Evolutionary conservation across 2,797 vertebrate genomes (phyloP).

Genomic region (Channa striata): DNA sequence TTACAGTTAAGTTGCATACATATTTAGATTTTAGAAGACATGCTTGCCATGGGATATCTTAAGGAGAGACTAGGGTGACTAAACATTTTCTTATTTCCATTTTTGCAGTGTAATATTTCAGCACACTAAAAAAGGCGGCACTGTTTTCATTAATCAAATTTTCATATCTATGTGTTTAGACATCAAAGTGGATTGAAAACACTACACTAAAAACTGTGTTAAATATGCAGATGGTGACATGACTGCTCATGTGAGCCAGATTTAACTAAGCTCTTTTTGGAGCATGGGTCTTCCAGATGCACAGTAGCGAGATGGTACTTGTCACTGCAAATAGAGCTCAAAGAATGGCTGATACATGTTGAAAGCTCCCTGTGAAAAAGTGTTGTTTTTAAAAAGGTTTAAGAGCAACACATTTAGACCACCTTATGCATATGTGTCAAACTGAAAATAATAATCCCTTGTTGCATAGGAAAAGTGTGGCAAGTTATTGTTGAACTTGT

Average conservation of each 20-base stretch:
- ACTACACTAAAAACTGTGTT: background rate
- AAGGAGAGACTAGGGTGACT: background rate
- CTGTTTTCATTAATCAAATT: background rate
- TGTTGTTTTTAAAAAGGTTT: background rate
- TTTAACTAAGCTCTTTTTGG: background rate
- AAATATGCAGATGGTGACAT: background rate
- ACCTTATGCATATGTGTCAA: background rate
- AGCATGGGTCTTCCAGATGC: conserved; percentile 9
- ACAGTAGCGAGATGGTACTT: background rate
- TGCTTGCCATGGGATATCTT: background rate
- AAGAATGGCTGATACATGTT: background rate
- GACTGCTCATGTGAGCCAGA: background rate
- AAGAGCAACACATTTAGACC: background rate
- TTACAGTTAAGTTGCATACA: too few species aligned
- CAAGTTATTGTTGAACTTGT: background rate
- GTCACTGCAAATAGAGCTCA: background rate
- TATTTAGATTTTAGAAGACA: too few species aligned
- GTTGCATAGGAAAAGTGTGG: background rate
- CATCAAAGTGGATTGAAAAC: background rate
- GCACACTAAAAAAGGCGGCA: too few species aligned
- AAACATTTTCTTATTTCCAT: background rate
- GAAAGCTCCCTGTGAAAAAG: background rate
- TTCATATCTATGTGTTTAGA: background rate
- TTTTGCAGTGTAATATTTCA: background rate
- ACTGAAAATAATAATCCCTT: background rate